Conservation (phyloP, 2,888 invertebrate species). For the Teleiodes luculella region DNA sequence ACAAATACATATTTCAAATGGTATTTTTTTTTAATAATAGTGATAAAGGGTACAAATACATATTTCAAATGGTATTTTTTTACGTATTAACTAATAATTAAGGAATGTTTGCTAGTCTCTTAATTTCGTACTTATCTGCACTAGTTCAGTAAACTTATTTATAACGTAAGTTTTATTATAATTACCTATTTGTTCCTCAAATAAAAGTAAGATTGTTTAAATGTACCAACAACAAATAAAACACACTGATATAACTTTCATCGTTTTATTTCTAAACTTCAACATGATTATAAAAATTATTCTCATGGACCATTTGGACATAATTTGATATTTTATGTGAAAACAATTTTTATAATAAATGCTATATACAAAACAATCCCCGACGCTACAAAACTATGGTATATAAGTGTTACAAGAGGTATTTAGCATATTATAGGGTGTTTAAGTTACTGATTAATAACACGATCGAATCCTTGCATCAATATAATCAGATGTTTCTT, state of each 20-base stretch:
- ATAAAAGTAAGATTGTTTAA: background rate
- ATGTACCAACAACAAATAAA: background rate
- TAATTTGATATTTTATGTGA: conserved; percentile 8
- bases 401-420: conserved; percentile 11
- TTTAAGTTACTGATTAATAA: too few relatives aligned
- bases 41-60: background rate
- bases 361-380: conserved; percentile 9
- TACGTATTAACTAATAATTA: too few relatives aligned
- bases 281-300: conserved; percentile 20
- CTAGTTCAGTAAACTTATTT: background rate
- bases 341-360: conserved; percentile 21
- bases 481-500: too few relatives aligned
- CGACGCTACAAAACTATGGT: conserved; percentile 5
- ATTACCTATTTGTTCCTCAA: background rate
- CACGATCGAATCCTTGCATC: too few relatives aligned
- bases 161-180: background rate
- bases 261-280: conserved; percentile 14
- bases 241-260: background rate
- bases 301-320: background rate
- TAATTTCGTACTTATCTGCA: background rate
- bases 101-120: conserved; percentile 1
- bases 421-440: background rate
- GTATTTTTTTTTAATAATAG: background rate
- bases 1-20: background rate
- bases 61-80: background rate